Percentiles rank a stretch among this genome's conserved stretches.
phyloP scores from a whole-genome alignment of 2,888 invertebrate genomes.

The Amblyjoppa fuscipennis region DNA sequence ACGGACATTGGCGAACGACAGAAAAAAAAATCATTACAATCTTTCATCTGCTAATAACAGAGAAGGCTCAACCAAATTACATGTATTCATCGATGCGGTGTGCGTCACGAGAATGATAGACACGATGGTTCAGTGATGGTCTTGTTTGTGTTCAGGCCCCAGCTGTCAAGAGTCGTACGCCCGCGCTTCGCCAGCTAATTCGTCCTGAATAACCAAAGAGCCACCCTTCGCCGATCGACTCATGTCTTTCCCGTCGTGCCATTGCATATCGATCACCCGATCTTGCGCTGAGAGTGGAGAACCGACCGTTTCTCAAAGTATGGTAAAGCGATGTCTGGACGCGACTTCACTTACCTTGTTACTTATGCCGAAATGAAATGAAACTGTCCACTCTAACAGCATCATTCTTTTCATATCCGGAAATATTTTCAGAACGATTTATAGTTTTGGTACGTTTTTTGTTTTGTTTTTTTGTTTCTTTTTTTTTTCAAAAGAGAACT shows the following conservation, averaged over 20 bases:
- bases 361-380: too few relatives aligned
- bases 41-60: constrained; percentile 83
- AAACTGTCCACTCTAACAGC: too few relatives aligned
- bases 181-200: constrained; percentile 21
- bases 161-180: not conserved
- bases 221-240: not conserved
- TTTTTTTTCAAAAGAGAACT: too few relatives aligned
- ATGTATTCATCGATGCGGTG: constrained; percentile 77
- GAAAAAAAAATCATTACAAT: constrained; percentile 83
- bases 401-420: too few relatives aligned
- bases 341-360: too few relatives aligned
- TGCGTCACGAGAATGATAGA: constrained; percentile 34
- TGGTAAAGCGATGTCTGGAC: too few relatives aligned
- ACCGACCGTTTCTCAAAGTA: too few relatives aligned
- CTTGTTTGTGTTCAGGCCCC: constrained; percentile 24
- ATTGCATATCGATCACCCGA: constrained; percentile 2
- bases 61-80: constrained; percentile 81
- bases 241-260: not conserved
- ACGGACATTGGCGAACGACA: constrained; percentile 47
- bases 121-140: constrained; percentile 15
- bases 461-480: too few relatives aligned
- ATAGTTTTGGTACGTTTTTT: too few relatives aligned
- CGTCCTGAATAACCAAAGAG: constrained; percentile 1
- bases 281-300: not conserved
- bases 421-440: too few relatives aligned